Conservation (phyloP, 2,888 invertebrate species). For the Drosophila leonis region DNA sequence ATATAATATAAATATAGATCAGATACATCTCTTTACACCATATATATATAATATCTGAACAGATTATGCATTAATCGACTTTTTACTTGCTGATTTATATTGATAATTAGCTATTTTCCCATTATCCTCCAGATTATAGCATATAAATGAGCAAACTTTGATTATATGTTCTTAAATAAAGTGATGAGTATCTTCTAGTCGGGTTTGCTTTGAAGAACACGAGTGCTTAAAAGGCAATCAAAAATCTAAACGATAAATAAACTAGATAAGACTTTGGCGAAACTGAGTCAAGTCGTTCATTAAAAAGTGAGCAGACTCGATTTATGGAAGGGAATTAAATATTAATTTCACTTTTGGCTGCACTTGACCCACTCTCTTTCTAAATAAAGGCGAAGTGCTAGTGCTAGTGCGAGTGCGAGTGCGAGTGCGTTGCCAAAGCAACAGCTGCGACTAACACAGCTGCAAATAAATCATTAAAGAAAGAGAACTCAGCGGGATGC, state of each 20-base stretch:
- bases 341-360: conserved; percentile 81
- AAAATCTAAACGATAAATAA: conserved; percentile 1
- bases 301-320: conserved; percentile 4
- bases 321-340: conserved; percentile 52
- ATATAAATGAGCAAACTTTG: too few species aligned
- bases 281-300: not conserved
- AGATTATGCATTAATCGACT: too few species aligned
- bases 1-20: too few species aligned
- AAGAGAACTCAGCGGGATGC: conserved; percentile 74
- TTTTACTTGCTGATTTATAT: too few species aligned
- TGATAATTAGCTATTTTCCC: too few species aligned
- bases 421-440: conserved; percentile 33
- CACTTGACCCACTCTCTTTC: conserved; percentile 79
- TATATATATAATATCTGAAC: too few species aligned
- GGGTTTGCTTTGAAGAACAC: not conserved
- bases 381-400: conserved; percentile 44
- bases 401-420: conserved; percentile 14
- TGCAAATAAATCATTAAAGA: conserved; percentile 74
- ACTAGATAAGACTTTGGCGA: not conserved
- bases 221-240: not conserved
- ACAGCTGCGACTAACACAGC: conserved; percentile 29
- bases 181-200: not conserved
- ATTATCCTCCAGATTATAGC: too few species aligned
- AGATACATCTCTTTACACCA: too few species aligned
- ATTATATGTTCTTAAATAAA: too few species aligned